Evolutionary conservation across 2,113 vertebrate species (phyloP), one percentile per base, ranked within the genome.

Genomic region (Serinus canaria): DNA sequence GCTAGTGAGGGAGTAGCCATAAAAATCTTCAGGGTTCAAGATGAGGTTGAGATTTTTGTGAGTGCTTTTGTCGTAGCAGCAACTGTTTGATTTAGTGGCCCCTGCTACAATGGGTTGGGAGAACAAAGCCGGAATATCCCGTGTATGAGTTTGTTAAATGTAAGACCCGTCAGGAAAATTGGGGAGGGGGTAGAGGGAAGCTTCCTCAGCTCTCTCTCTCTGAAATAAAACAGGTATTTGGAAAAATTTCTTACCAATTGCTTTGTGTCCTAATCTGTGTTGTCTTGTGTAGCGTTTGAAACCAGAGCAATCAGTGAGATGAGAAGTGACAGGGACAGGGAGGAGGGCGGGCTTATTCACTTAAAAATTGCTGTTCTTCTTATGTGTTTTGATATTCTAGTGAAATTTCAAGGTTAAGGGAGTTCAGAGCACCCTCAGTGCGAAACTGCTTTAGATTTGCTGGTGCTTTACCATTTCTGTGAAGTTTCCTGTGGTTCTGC

Each of bases 21-120:
- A 98, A 98, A 96, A 98, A 98, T 98, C 98, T 98, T 98, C 97
- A 98, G 98, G 97, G 98, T 98, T 99, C 98, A 99, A 98, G 98
- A 98, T 98, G 98, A 98, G 98, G 97, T 97, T 98, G 98, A 97
- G 96, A 96, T 97, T 97, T 98, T 95, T 96, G 93, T 94, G 78
- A 97, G 94, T 97, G 96, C 98, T 98, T 98, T 98, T 98, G 97
- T 98, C 92, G 96, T 93, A 76, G 79, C 95, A 97, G 96, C 98
- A 96, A 95, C 97, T 96, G 94, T 98, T 98, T 98, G 97, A 98
- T 98, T 98, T 98, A 98, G 97, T 96, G 89, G 91, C 97, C 95
- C 91, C 94, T 75, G 83, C 81, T 95, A 95, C 97, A 98, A 97
- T 97, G 95, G 97, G 27, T 39, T 87, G 64, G 19, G 82, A 97